A percentile compares a stretch with the other conserved stretches of the same genome.
These are phyloP conservation scores for Pseudococcus viburni DNA, from an alignment of 2,888 invertebrate genomes.

Conservation along the genomic window DNA sequence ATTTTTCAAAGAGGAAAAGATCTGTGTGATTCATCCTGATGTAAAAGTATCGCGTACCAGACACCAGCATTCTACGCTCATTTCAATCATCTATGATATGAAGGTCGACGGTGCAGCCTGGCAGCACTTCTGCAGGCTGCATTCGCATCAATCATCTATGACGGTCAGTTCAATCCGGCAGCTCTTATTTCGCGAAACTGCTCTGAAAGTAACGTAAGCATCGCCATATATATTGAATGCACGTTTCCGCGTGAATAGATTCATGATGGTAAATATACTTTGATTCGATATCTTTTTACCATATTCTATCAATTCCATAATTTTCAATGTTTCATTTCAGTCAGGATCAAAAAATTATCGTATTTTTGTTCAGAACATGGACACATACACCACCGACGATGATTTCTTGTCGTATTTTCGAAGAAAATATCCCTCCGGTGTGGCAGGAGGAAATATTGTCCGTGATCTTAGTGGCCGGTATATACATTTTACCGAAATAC, in stretches of 20 bases:
- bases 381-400: not conserved
- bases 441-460: not conserved
- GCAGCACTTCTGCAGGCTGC: too few species aligned
- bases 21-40: too few species aligned
- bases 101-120: too few species aligned
- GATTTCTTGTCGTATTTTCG: not conserved
- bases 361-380: not conserved
- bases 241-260: not conserved
- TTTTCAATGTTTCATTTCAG: not conserved
- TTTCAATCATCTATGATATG: too few species aligned
- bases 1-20: too few species aligned
- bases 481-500: not conserved
- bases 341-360: not conserved
- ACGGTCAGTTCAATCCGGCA: too few species aligned
- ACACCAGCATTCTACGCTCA: too few species aligned
- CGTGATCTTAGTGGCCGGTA: not conserved
- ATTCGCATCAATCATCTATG: too few species aligned
- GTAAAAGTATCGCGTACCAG: too few species aligned
- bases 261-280: not conserved
- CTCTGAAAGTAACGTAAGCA: not conserved
- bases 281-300: not conserved
- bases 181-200: not conserved
- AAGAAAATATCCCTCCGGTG: not conserved
- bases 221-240: not conserved
- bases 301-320: not conserved